These are phyloP conservation scores for Anoplopoma fimbria DNA, from an alignment of 2,113 vertebrate genomes.

Conservation along the genomic window DNA sequence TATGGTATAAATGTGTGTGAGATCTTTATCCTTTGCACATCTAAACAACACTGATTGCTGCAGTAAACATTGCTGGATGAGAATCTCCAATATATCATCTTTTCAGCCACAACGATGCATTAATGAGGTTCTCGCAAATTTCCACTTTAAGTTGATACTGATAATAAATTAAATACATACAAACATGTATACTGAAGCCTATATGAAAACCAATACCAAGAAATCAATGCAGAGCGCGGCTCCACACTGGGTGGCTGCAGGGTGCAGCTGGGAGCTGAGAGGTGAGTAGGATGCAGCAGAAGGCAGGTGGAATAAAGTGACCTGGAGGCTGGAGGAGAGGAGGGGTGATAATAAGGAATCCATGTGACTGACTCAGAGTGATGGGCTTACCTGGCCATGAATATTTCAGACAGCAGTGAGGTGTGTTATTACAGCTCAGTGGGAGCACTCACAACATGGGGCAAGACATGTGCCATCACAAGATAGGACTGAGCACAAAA, in stretches of 20 bases:
- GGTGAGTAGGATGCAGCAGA: conserved; percentile 58
- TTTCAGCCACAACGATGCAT: not conserved
- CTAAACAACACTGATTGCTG: not conserved
- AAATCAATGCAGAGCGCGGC: conserved; percentile 37
- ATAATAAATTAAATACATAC: not conserved
- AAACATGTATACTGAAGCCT: not conserved
- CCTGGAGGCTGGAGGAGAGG: conserved; percentile 59
- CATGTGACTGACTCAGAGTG: conserved; percentile 76
- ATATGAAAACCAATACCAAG: conserved; percentile 14
- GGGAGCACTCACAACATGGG: conserved; percentile 76
- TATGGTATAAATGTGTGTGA: too few species aligned
- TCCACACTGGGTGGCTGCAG: conserved; percentile 25
- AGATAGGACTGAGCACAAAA: conserved; percentile 62
- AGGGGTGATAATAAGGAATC: conserved; percentile 78
- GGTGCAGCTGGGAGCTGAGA: conserved; percentile 47
- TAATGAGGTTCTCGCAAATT: not conserved
- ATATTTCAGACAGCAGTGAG: conserved; percentile 81
- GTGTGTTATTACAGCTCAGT: conserved; percentile 82
- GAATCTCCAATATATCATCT: not conserved
- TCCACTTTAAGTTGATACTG: not conserved
- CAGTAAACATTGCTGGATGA: not conserved
- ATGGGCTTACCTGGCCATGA: conserved; percentile 81
- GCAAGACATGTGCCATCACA: conserved; percentile 72
- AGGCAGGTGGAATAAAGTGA: conserved; percentile 73
- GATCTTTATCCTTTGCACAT: not conserved